Base-by-base conservation (phyloP, 2,797 vertebrate genomes). In the Acrossocheilus wenchowensis region DNA sequence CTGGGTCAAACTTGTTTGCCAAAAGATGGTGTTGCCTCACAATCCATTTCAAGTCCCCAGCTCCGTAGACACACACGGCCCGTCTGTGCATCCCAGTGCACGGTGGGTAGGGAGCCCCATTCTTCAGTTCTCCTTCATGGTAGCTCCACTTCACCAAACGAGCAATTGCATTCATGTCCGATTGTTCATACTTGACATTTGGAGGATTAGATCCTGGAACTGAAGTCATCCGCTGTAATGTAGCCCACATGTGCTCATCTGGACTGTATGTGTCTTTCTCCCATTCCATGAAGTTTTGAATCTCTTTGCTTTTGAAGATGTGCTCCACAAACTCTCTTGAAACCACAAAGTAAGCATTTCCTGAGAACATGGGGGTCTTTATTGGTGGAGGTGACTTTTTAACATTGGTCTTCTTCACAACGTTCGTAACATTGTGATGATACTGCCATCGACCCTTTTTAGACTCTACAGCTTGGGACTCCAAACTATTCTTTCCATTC, bases 1-100 rank as follows among this genome's bases (percentile, higher is more conserved):
- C 60, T 0, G 96, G 96, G 88, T 98, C 97, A 93, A 99, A 98
- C 91, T 99, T 99, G 92, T 99, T 99, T 87, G 97, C 97, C 6
- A 98, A 78, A 26, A 98, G 93, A 0, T 98, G 97, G 0, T 95
- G 96, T 64, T 96, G 96, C 52, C 54, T 85, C 0, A 97, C 86
- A 52, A 99, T 88, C 97, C 97, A 99, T 0, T 8, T 45, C 43
- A 99, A 88, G 86, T 99, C 98, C 0, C 97, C 97, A 0, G 23
- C 71, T 0, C 97, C 97, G 0, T 97, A 98, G 69, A 99, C 78
- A 80, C 98, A 99, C 62, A 98, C 6, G 0, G 92, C 0, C 50
- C 95, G 95, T 82, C 91, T 94, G 90, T 97, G 92, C 21, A 0
- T 2, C 2, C 97, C 97, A 0, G 92, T 94, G 88, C 98, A 99